Evolutionary conservation across 2,888 invertebrate species (phyloP), one percentile per base, ranked within the genome.

Genomic region (Entomobrya multifasciata): DNA sequence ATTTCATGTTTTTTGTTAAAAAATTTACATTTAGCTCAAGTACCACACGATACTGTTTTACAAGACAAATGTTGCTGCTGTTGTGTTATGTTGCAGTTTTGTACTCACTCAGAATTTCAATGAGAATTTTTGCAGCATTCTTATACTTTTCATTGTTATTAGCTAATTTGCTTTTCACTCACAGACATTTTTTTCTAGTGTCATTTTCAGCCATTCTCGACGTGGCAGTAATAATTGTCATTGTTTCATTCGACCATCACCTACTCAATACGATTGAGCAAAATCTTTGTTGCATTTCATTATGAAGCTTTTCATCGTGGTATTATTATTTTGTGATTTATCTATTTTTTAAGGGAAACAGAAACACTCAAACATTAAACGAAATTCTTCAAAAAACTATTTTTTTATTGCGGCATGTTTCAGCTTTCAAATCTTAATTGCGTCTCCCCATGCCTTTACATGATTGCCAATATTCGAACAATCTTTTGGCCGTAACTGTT

Each of bases 71-170:
- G 62, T 17, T 36, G 30, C 62, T 62, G 62, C 22, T 30, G 62
- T 36, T 44, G 27, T 67, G 67, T 67, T n/a, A n/a, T n/a, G n/a
- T n/a, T 67, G 67, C 67, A 67, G n/a, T n/a, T n/a, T n/a, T 67
- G 52, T 67, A 52, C 70, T 65, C 78, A 44, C 60, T n/a, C 30
- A 52, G 79, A 80, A 80, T 80, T 67, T 80, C 79, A 80, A 80
- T 80, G 79, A 80, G 67, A 36, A 44, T 44, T 25, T n/a, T 67
- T 67, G 67, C 20, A 25, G 52, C 44, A 44, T 67, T 67, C 20
- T 41, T 67, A n/a, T 47, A 47, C 60, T 62, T 25, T n/a, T n/a
- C n/a, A 25, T 72, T 49, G 47, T 72, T 57, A 77, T 60, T 77
- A 57, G 57, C 77, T 57, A 57, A 77, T 78, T 62, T 78, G 47